Conservation (phyloP, 2,888 invertebrate genomes). For the Tachina grossa region DNA sequence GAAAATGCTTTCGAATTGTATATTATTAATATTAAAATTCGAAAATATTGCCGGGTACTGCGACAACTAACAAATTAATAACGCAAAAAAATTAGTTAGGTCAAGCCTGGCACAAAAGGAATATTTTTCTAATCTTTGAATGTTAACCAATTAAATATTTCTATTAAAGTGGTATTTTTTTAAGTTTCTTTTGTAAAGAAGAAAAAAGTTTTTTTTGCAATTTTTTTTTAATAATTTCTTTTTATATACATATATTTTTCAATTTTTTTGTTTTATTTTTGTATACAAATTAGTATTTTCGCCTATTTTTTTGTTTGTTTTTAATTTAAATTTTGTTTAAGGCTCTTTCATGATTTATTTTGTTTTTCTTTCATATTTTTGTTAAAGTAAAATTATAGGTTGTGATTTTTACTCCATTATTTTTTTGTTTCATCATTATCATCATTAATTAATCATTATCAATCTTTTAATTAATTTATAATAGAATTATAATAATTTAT, state of each 20-base stretch:
- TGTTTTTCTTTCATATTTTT: background rate
- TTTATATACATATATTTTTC: conserved; percentile 59
- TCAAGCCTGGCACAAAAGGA: no score
- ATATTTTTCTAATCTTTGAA: no score
- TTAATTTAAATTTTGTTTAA: conserved; percentile 47
- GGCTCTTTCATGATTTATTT: conserved; percentile 56
- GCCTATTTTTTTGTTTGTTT: conserved; percentile 48
- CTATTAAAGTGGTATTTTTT: background rate
- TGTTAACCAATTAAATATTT: background rate
- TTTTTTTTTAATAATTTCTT: conserved; percentile 64
- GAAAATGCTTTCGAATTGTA: no score
- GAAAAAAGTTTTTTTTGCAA: conserved; percentile 32
- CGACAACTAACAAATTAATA: no score
- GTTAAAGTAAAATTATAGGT: conserved; percentile 65
- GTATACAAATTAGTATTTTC: conserved; percentile 68
- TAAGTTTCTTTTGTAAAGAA: background rate
- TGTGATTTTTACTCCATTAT: conserved; percentile 58
- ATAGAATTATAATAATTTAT: conserved; percentile 81
- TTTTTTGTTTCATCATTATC: conserved; percentile 53
- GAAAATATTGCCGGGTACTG: no score
- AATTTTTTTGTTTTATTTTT: conserved; percentile 50
- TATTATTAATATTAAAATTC: no score
- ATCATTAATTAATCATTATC: conserved; percentile 61
- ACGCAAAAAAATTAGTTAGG: no score
- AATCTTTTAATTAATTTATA: conserved; percentile 70